A percentile compares a stretch with the other conserved stretches of the same genome.
These are phyloP conservation scores for Bergia sp. DNA, from an alignment of 92 coral and sea anemone genomes.

Conservation along the genomic window DNA sequence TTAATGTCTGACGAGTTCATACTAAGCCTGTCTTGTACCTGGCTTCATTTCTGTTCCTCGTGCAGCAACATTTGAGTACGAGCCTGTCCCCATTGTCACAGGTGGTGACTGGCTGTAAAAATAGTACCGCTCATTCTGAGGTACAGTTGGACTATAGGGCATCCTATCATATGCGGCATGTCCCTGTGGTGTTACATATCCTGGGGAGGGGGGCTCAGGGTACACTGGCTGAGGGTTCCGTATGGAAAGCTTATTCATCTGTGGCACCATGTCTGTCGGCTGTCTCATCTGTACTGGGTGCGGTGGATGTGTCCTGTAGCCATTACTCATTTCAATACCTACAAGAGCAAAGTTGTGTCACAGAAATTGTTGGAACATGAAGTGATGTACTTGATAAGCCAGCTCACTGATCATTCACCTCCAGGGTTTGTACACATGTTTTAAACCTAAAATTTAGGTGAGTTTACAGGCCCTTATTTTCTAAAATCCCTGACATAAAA, in stretches of 20 bases:
- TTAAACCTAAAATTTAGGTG: too few relatives aligned
- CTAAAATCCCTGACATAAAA: too few relatives aligned
- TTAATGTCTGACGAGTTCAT: neutral
- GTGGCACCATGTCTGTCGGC: conserved; percentile 58
- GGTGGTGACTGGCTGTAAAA: conserved; percentile 63
- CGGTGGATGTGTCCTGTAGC: conserved; percentile 40
- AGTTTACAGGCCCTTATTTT: too few relatives aligned
- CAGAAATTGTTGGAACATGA: neutral
- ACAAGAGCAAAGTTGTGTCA: neutral
- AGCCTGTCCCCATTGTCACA: conserved; percentile 32
- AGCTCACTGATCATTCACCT: neutral
- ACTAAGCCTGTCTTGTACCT: conserved; percentile 1
- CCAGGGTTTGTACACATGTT: too few relatives aligned
- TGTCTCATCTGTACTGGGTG: conserved; percentile 57
- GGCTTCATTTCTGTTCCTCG: conserved; percentile 32
- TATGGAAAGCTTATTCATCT: conserved; percentile 74
- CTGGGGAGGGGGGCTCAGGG: conserved; percentile 46
- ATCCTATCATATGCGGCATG: conserved; percentile 41
- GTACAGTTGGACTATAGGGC: conserved; percentile 35
- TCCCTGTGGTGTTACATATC: conserved; percentile 35
- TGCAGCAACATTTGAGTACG: conserved; percentile 36
- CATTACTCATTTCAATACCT: conserved; percentile 39
- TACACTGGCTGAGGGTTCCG: conserved; percentile 52
- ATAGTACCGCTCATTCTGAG: conserved; percentile 46
- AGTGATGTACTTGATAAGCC: neutral